Base-by-base conservation (phyloP, 2,113 vertebrate species). In the Oceanites oceanicus region DNA sequence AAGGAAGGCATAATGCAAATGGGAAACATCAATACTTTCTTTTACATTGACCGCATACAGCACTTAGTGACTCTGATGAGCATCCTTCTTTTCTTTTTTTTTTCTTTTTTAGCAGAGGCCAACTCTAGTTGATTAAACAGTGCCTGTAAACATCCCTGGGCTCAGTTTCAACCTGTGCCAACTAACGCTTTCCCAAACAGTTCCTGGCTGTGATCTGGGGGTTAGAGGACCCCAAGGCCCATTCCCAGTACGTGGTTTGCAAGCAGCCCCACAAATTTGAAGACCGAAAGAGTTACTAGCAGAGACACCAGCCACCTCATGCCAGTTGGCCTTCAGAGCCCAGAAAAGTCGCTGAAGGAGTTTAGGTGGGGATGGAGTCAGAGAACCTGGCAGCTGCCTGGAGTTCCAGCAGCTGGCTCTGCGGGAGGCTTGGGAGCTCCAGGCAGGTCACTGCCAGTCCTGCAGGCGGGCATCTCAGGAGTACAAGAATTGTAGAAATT, bases 391-490 rank as follows among this genome's bases (percentile, higher is more conserved):
- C 29, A 80, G 62, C 25, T 83, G 25, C 34, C 32, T 71, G 38
- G 42, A 52, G n/a, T 11, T 42, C 27, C 32, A 23, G 50, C 47
- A 90, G 50, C 27, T 61, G 47, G 21, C 20, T 71, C 30, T 77
- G 36, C 1, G 0, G 34, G 30, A 75, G 49, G 26, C 44, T 40
- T 1, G 2, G 67, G 53, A 86, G 66, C 40, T 73, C 53, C 29
- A 2, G 15, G 10, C 23, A 30, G 20, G 16, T 77, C 8, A 4
- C 32, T 38, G 65, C 34, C 1, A 1, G 11, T 47, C 13, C 62
- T 58, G 34, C 26, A 88, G 21, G 22, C 0, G 0, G 22, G 13
- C 49, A 62, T 14, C 4, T 3, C n/a, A 47, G n/a, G 50, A 44
- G 5, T 42, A 13, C 3, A 18, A 9, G n/a, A 15, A 26, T 30